Evolutionary conservation across 2,113 vertebrate genomes (phyloP).

Genomic region (Xenopus laevis): DNA sequence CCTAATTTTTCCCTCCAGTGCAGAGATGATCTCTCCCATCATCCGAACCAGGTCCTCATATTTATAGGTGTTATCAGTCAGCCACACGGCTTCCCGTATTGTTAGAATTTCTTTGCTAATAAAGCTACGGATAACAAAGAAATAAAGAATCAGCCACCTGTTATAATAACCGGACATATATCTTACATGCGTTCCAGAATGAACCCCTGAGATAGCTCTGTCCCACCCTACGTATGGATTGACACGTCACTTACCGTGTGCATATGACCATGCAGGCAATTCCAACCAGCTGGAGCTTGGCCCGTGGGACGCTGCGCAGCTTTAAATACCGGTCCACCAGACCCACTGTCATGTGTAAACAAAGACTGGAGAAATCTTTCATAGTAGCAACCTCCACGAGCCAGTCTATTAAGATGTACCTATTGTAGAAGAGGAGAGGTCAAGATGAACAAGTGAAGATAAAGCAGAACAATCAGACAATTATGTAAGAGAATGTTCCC

Average conservation of each 20-base stretch:
- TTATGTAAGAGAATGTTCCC: too few species aligned
- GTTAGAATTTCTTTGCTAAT: conserved; percentile 95
- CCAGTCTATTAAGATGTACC: conserved; percentile 96
- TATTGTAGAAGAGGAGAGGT: conserved; percentile 45
- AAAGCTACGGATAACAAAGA: conserved; percentile 58
- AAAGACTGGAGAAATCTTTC: conserved; percentile 93
- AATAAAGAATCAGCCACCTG: too few species aligned
- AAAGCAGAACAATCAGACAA: too few species aligned
- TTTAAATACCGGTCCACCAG: conserved; percentile 91
- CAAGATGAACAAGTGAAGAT: too few species aligned
- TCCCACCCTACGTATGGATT: neutral
- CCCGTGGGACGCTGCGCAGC: conserved; percentile 77
- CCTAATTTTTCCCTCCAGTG: conserved; percentile 86
- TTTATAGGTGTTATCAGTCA: conserved; percentile 97
- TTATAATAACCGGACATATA: too few species aligned
- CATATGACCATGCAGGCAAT: conserved; percentile 98
- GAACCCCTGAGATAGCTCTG: too few species aligned
- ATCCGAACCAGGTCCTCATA: conserved; percentile 95
- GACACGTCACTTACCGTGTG: conserved; percentile 74
- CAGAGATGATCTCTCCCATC: conserved; percentile 94
- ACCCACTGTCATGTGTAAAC: conserved; percentile 86
- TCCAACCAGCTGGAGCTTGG: conserved; percentile 85
- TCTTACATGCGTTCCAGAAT: too few species aligned
- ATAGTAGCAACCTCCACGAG: conserved; percentile 95
- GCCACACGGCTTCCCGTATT: conserved; percentile 94